Evolutionary conservation across 2,113 vertebrate species (phyloP).

Genomic region (Mirza zaza): DNA sequence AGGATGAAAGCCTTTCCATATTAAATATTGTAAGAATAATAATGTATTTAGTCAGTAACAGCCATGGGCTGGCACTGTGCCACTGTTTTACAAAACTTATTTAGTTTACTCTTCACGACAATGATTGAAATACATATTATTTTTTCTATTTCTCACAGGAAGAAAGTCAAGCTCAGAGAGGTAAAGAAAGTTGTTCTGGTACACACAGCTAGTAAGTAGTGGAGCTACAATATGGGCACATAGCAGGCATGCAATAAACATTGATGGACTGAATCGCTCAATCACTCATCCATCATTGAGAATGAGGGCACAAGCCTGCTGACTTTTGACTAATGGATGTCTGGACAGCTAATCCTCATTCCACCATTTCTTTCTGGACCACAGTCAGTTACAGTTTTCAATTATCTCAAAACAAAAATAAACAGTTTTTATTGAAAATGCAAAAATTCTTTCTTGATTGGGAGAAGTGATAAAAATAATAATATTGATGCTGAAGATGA

Average conservation of each 20-base stretch:
- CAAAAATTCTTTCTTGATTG: neutral
- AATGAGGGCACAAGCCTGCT: neutral
- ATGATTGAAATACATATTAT: neutral
- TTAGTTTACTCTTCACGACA: neutral
- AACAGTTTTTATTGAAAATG: constrained; percentile 3
- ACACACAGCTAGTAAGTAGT: neutral
- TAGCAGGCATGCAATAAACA: neutral
- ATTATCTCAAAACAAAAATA: neutral
- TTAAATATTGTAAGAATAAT: constrained; percentile 22
- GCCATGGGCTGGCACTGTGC: no score
- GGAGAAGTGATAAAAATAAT: neutral
- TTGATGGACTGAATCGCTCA: neutral
- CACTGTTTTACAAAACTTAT: neutral
- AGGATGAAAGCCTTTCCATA: neutral
- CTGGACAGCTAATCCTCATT: neutral
- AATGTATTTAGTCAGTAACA: neutral
- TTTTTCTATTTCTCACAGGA: neutral
- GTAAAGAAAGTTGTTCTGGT: neutral
- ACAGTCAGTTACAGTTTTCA: neutral
- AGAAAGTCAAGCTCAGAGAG: neutral
- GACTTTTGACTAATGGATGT: neutral
- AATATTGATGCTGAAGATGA: neutral
- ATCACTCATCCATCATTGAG: neutral
- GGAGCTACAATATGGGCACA: neutral
- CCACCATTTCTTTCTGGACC: neutral